These are phyloP conservation scores for Nannospalax galili DNA, from an alignment of 2,113 vertebrate genomes.

Conservation along the genomic window DNA sequence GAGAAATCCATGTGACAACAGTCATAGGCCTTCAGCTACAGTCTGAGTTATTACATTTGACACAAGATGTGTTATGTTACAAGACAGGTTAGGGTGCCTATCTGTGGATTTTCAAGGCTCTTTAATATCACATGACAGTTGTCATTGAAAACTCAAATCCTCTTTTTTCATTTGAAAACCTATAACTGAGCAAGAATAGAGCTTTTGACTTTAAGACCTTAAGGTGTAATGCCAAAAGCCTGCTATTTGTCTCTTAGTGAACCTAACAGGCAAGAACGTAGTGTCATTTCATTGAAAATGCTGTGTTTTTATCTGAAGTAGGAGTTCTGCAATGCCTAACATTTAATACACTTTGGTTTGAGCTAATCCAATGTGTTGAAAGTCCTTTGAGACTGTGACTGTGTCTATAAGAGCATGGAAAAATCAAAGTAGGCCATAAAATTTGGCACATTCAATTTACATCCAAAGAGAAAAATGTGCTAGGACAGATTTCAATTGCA, in stretches of 20 bases:
- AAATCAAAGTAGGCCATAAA: slow-evolving; percentile 77
- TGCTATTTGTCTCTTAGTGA: slow-evolving; percentile 63
- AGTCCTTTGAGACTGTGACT: slow-evolving; percentile 72
- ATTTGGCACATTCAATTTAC: slow-evolving; percentile 66
- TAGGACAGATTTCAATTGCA: slow-evolving; percentile 63
- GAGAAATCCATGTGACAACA: slow-evolving; percentile 49
- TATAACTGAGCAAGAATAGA: slow-evolving; percentile 81
- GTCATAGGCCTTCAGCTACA: slow-evolving; percentile 62
- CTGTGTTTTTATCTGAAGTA: slow-evolving; percentile 59
- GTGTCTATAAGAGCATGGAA: slow-evolving; percentile 60
- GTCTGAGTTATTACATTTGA: slow-evolving; percentile 69
- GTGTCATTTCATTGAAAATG: slow-evolving; percentile 56
- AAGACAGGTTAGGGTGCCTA: slow-evolving; percentile 73
- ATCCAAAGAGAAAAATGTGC: slow-evolving; percentile 70
- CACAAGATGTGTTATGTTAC: slow-evolving; percentile 69
- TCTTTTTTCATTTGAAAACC: slow-evolving; percentile 77
- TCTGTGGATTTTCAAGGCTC: slow-evolving; percentile 72
- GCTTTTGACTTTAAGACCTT: slow-evolving; percentile 80
- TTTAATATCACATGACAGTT: slow-evolving; percentile 79
- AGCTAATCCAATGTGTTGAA: slow-evolving; percentile 72
- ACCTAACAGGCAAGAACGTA: slow-evolving; percentile 42
- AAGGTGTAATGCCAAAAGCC: slow-evolving; percentile 49
- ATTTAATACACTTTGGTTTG: slow-evolving; percentile 67
- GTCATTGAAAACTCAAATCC: slow-evolving; percentile 65
- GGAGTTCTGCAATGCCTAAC: slow-evolving; percentile 48